Conservation (phyloP, 2,888 invertebrate genomes). For the Chymomyza amoena region DNA sequence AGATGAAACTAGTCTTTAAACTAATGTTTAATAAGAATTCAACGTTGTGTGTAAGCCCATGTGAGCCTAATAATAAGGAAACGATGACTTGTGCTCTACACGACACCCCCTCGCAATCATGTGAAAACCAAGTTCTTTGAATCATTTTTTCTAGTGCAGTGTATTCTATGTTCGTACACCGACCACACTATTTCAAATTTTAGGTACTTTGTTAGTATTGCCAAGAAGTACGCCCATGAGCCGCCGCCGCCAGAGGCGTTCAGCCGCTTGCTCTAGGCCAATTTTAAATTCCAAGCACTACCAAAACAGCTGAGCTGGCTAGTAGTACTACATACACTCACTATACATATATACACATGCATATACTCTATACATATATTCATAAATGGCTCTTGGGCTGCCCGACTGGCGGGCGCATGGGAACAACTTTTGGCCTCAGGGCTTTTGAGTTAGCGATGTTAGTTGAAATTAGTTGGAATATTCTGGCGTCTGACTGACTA, state of each 20-base stretch:
- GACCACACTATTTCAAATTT: not conserved
- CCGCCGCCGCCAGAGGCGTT: not conserved
- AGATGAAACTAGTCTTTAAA: no score
- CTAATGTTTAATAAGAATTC: no score
- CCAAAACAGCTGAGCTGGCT: constrained; percentile 56
- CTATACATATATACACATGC: not conserved
- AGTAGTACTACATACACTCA: not conserved
- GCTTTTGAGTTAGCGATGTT: not conserved
- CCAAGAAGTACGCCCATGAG: not conserved
- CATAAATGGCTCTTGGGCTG: constrained; percentile 3
- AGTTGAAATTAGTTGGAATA: constrained; percentile 32
- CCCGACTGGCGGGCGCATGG: constrained; percentile 16
- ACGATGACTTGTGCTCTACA: no score
- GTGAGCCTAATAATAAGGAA: no score
- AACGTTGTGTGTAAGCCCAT: no score
- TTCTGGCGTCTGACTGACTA: constrained; percentile 43
- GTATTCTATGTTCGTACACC: no score
- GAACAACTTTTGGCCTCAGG: constrained; percentile 20
- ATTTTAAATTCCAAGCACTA: constrained; percentile 45
- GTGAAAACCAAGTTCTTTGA: no score
- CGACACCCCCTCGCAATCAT: no score
- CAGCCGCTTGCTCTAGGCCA: constrained; percentile 16
- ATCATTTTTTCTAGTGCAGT: no score
- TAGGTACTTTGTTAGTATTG: not conserved
- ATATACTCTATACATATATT: constrained; percentile 2